These are phyloP conservation scores for Lycaena phlaeas DNA, from an alignment of 2,888 invertebrate genomes.

Conservation along the genomic window DNA sequence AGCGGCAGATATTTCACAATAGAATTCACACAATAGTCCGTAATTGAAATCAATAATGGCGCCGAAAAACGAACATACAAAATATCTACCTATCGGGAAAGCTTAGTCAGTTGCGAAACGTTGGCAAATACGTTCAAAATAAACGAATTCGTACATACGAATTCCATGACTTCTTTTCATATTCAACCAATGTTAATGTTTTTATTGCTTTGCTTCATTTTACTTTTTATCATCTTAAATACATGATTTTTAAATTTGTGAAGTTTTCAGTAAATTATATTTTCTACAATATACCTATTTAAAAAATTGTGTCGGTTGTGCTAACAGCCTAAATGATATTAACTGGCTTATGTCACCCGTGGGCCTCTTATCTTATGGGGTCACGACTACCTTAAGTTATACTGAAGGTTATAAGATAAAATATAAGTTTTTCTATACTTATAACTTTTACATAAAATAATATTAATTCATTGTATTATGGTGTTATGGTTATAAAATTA, in stretches of 20 bases:
- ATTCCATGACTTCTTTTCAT: conserved; percentile 8
- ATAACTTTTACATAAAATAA: no score
- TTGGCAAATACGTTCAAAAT: conserved; percentile 5
- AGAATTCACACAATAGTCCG: conserved; percentile 9
- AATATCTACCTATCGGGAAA: conserved; percentile 9
- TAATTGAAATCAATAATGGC: conserved; percentile 10
- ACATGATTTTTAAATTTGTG: no score
- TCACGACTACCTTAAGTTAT: background rate
- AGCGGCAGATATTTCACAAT: conserved; percentile 9
- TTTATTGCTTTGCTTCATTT: background rate
- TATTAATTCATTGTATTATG: no score
- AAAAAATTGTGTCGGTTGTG: no score
- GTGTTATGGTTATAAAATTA: no score
- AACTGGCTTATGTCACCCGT: background rate
- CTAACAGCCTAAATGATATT: background rate
- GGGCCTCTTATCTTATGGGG: background rate
- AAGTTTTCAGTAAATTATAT: no score
- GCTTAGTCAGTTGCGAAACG: conserved; percentile 10
- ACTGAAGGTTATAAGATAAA: background rate
- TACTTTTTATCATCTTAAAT: no score
- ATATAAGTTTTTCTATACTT: no score
- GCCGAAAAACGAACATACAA: conserved; percentile 10
- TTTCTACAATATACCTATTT: no score
- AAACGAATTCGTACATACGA: conserved; percentile 6
- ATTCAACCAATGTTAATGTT: conserved; percentile 8